Percentiles rank a stretch among this genome's conserved stretches.
Evolutionary conservation across 1,140 invertebrate genomes (phyloP).

Genomic region (Lepidurus packardi): DNA sequence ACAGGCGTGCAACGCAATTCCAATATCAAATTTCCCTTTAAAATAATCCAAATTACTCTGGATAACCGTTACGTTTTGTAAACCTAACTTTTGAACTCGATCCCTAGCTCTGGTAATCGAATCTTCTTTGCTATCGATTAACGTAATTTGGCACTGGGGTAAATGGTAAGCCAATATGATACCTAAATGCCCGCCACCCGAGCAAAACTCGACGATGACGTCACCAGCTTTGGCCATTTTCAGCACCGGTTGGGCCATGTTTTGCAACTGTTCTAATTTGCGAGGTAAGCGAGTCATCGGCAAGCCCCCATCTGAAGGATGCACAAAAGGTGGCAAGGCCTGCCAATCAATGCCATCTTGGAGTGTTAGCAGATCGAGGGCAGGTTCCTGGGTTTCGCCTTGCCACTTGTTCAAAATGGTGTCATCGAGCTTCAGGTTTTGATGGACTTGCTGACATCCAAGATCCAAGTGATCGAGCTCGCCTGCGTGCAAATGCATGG

Average conservation of each 20-base stretch:
- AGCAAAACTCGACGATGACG: conserved; percentile 88
- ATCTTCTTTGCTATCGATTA: conserved; percentile 89
- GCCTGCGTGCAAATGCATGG: conserved; percentile 6
- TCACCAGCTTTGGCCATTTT: conserved; percentile 53
- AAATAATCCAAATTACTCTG: conserved; percentile 86
- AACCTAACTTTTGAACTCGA: conserved; percentile 59
- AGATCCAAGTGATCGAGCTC: conserved; percentile 29
- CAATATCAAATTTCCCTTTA: conserved; percentile 67
- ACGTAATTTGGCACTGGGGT: conserved; percentile 64
- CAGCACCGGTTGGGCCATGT: conserved; percentile 70
- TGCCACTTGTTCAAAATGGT: conserved; percentile 26
- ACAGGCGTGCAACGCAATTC: conserved; percentile 85
- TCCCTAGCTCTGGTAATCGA: conserved; percentile 68
- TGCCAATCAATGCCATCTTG: conserved; percentile 49
- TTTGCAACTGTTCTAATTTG: conserved; percentile 86
- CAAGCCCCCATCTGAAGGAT: conserved; percentile 69
- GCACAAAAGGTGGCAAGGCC: conserved; percentile 60
- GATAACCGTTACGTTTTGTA: conserved; percentile 72
- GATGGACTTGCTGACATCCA: conserved; percentile 30
- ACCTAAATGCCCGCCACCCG: conserved; percentile 85
- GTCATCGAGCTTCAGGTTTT: conserved; percentile 33
- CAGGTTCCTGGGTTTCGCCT: not conserved
- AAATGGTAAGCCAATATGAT: conserved; percentile 74
- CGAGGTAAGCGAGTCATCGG: conserved; percentile 62
- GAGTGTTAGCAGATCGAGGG: conserved; percentile 29